Percentiles rank a stretch among this genome's conserved stretches.
Conservation (phyloP, 2,888 invertebrate species). For the Melieria crassipennis region DNA sequence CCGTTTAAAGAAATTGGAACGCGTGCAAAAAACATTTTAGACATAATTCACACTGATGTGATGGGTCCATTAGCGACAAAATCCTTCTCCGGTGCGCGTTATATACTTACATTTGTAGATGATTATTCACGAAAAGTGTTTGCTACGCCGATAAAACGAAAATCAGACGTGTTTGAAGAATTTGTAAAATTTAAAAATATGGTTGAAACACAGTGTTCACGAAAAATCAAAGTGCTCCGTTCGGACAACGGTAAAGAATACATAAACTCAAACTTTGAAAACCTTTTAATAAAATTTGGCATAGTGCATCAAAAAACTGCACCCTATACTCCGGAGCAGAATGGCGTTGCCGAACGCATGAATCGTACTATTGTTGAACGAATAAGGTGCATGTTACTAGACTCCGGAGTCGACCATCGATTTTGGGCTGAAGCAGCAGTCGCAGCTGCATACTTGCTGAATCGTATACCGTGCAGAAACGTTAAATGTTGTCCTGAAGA, state of each 20-base stretch:
- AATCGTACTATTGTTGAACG: conserved; percentile 43
- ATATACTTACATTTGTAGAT: conserved; percentile 26
- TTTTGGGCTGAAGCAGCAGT: conserved; percentile 33
- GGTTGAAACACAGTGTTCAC: conserved; percentile 43
- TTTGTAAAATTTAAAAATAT: conserved; percentile 41
- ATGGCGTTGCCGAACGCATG: conserved; percentile 40
- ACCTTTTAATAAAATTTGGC: conserved; percentile 37
- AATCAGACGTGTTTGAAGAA: conserved; percentile 41
- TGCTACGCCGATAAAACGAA: conserved; percentile 34
- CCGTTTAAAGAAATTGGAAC: conserved; percentile 5
- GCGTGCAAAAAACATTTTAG: background rate
- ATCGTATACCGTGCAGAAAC: conserved; percentile 24
- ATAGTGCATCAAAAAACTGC: conserved; percentile 43
- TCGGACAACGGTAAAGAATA: conserved; percentile 44
- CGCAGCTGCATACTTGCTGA: conserved; percentile 26
- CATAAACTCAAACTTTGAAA: conserved; percentile 34
- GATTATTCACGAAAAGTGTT: conserved; percentile 41
- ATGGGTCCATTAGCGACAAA: background rate
- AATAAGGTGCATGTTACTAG: conserved; percentile 40
- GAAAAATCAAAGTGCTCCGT: conserved; percentile 40
- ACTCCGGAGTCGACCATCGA: conserved; percentile 24
- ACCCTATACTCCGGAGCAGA: conserved; percentile 43
- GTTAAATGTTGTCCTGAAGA: conserved; percentile 9
- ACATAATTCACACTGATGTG: conserved; percentile 12
- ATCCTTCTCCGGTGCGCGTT: conserved; percentile 23